phyloP scores from a whole-genome alignment of 2,113 vertebrate species.

The Crypturellus undulatus region DNA sequence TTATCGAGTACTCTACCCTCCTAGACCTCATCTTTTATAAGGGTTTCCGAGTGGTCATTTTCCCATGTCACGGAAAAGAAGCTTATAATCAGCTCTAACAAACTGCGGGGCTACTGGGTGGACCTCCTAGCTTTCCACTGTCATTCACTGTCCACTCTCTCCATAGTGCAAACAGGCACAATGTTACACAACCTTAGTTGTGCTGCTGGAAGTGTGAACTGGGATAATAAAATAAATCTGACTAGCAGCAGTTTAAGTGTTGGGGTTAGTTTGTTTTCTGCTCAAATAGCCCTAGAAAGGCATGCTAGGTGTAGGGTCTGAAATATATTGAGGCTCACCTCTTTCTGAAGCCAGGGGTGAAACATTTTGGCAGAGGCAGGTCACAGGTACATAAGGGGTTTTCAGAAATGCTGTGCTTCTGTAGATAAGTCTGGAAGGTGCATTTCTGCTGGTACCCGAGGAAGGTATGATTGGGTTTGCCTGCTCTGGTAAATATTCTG shows the following conservation, averaged over 20 bases:
- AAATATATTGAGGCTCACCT: background rate
- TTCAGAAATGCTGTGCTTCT: background rate
- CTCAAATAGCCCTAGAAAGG: background rate
- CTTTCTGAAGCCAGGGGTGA: too few relatives aligned
- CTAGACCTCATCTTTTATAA: background rate
- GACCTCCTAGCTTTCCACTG: rapidly evolving
- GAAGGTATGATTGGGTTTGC: too few relatives aligned
- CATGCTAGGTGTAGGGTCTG: rapidly evolving
- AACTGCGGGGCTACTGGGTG: rapidly evolving
- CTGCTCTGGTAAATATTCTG: too few relatives aligned
- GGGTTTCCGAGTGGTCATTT: rapidly evolving
- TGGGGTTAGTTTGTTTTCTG: rapidly evolving
- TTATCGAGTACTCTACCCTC: too few relatives aligned
- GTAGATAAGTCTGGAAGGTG: background rate
- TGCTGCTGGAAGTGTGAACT: background rate
- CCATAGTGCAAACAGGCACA: rapidly evolving
- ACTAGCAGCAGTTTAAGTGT: background rate
- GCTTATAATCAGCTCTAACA: background rate
- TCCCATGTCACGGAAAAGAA: too few relatives aligned
- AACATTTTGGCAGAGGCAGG: background rate
- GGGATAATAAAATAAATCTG: background rate
- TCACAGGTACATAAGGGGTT: rapidly evolving
- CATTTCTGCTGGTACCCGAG: rapidly evolving
- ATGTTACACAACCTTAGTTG: background rate
- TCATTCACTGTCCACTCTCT: background rate